These are phyloP conservation scores for Leptopilina drosophilae DNA, from an alignment of 2,888 invertebrate genomes.

Conservation along the genomic window DNA sequence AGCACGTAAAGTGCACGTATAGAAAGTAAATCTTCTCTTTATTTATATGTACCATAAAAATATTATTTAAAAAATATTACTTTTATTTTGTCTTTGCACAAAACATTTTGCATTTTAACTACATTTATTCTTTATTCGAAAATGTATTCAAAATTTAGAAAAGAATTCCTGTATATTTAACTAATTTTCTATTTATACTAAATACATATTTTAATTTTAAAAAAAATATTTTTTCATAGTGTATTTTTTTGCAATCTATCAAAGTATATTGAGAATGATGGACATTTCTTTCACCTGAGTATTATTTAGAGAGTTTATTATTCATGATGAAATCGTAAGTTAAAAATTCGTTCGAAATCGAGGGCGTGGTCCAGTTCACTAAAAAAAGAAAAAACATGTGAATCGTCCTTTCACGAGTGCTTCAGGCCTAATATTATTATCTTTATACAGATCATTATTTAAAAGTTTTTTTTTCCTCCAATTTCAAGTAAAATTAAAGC, in stretches of 20 bases:
- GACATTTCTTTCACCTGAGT: too few species aligned
- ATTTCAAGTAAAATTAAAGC: constrained; percentile 44
- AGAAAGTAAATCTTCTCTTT: neutral
- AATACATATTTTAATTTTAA: too few species aligned
- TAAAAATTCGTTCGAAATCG: constrained; percentile 56
- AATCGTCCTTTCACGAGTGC: constrained; percentile 57
- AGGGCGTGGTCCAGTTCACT: constrained; percentile 53
- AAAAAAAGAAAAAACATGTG: constrained; percentile 50
- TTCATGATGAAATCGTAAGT: constrained; percentile 44
- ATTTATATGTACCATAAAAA: neutral
- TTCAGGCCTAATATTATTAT: constrained; percentile 42
- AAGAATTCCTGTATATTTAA: too few species aligned
- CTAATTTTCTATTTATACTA: too few species aligned
- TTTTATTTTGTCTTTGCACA: neutral
- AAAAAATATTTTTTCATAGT: too few species aligned
- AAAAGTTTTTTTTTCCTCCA: constrained; percentile 47
- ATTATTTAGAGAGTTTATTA: constrained; percentile 12
- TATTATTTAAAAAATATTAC: too few species aligned
- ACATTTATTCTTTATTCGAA: too few species aligned
- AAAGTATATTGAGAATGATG: too few species aligned
- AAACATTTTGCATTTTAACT: too few species aligned
- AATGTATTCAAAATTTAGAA: too few species aligned
- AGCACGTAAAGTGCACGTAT: neutral
- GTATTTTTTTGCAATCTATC: too few species aligned
- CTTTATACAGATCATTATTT: constrained; percentile 6